Base-by-base conservation (phyloP, 2,113 vertebrate species). In the Alligator mississippiensis region DNA sequence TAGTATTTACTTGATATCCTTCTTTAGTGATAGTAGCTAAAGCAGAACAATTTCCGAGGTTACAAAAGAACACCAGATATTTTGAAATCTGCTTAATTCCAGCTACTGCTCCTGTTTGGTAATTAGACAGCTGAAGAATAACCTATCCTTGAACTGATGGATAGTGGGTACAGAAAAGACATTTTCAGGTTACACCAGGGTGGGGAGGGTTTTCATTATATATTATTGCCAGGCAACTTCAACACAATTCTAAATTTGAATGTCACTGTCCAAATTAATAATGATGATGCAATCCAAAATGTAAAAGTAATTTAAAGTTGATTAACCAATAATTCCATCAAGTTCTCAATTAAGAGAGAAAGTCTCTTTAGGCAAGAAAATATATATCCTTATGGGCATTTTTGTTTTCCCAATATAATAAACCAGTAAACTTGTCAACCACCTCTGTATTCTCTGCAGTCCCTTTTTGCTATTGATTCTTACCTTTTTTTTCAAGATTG, bases 61-160 rank as follows among this genome's bases (percentile, higher is more conserved):
- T 28, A 64, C 10, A 1, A 2, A 81, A 84, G 25, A 61, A n/a
- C n/a, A n/a, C n/a, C n/a, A n/a, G n/a, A n/a, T n/a, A n/a, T n/a
- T n/a, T n/a, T n/a, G n/a, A n/a, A n/a, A n/a, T n/a, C n/a, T n/a
- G n/a, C n/a, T n/a, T 91, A 34, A 84, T 93, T 64, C 25, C 4
- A 1, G 83, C 82, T 63, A 85, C 58, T 61, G 28, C 0, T 0
- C 38, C 28, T 89, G 11, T 58, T 72, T 82, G 24, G 84, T 90
- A 88, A 84, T 75, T 61, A 92, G 85, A 72, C 38, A 84, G 64
- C 81, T 58, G 80, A 95, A 91, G 84, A 85, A 85, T 57, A 96
- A 17, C 66, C 74, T 58, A 30, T 25, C 90, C 91, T 68, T 57
- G 28, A 8, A 18, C 18, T 84, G 81, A 91, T 64, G 58, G 64